Conservation (phyloP, 1,140 invertebrate species). For the Chymomyza costata region DNA sequence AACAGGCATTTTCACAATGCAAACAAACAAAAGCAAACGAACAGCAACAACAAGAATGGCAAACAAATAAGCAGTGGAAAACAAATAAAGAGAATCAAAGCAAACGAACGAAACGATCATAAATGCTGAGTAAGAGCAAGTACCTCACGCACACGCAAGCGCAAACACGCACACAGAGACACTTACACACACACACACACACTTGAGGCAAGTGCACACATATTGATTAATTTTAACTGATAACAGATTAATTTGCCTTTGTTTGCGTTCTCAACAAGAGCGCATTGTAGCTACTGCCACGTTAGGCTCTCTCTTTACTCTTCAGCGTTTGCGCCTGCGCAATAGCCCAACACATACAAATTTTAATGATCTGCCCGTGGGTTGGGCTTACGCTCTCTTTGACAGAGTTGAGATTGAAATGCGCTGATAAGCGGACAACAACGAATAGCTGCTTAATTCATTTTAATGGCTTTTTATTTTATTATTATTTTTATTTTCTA, state of each 20-base stretch:
- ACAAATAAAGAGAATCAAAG: neutral
- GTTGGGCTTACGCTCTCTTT: no score
- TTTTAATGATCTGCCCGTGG: no score
- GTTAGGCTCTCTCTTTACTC: constrained; percentile 17
- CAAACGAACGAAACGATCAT: constrained; percentile 37
- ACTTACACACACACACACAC: constrained; percentile 28
- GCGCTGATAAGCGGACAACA: constrained; percentile 23
- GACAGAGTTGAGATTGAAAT: constrained; percentile 29
- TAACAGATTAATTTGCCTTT: constrained; percentile 74
- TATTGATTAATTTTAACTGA: constrained; percentile 70
- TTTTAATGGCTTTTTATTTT: no score
- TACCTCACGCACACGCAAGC: constrained; percentile 38
- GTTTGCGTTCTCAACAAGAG: constrained; percentile 31
- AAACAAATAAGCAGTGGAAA: constrained; percentile 55
- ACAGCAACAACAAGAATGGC: constrained; percentile 68
- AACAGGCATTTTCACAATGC: constrained; percentile 59
- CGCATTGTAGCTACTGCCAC: constrained; percentile 40
- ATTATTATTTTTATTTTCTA: no score
- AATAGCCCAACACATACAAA: no score
- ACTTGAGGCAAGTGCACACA: constrained; percentile 27
- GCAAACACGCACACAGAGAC: constrained; percentile 12
- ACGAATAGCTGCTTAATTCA: no score
- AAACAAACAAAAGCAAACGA: constrained; percentile 65
- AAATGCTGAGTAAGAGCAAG: constrained; percentile 68
- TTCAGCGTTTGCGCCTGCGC: neutral